Base-by-base conservation (phyloP, 92 coral and sea anemone species). In the Zoanthus gigantus region DNA sequence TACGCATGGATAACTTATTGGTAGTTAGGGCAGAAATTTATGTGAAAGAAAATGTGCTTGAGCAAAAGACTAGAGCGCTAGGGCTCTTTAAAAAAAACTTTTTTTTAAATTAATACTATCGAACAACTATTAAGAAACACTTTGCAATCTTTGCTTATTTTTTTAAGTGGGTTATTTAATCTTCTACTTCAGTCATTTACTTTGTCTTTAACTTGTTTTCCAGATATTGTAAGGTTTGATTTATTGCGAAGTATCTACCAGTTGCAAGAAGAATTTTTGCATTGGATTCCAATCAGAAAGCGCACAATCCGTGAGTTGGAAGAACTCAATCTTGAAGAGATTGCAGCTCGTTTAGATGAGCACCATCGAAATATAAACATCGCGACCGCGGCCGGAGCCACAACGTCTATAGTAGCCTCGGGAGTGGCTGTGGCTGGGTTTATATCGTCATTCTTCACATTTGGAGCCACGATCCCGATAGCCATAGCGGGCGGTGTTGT, bases 301-400 rank as follows among this genome's bases (percentile, higher is more conserved):
- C 92, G 89, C 5, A 91, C 94, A 8, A 79, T 91, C 6, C 79
- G 84, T 11, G 94, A 91, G 46, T 74, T 91, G 6, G 92, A 91
- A 66, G 89, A 88, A 31, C 88, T 91, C 65, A 53, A 91, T 47
- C 86, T 88, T 1, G 94, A 88, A 31, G 88, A 91, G 23, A 73
- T 91, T 37, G 83, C 90, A 2, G 48, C 87, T 34, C 83, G 76
- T 17, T 76, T 91, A 13, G 88, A 91, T 66, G 83, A 91, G 18
- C 80, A 88, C 45, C 94, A 91, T 50, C 94, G 92, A 85, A 88
- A 88, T 16, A 87, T 78, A 1, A 91, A 88, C 76, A 91, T 88
- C 29, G 92, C 92, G 46, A 88, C 94, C 6, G 94, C 94, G 9
- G 94, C 92, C 34, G 94, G 94, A 28, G 91, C 94, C 56, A 71